Evolutionary conservation across 64 coral and sea anemone species (phyloP).

Genomic region (Pachyseris speciosa): DNA sequence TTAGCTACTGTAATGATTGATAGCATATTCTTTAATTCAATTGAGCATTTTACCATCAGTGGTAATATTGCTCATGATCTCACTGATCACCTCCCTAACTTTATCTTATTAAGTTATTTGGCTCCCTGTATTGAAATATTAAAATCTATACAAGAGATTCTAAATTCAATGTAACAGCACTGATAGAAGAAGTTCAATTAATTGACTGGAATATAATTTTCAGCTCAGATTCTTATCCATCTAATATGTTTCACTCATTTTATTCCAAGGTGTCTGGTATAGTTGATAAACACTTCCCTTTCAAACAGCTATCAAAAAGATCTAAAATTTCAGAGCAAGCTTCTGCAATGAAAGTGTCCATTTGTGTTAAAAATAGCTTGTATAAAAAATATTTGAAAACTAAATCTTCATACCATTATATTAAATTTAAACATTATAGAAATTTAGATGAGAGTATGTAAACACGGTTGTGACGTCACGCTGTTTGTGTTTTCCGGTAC

Average conservation of each 20-base stretch:
- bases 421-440: conserved; percentile 22
- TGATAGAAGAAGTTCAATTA: not conserved
- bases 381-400: conserved; percentile 27
- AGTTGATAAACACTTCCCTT: conserved; percentile 27
- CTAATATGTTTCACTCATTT: not conserved
- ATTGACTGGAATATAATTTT: not conserved
- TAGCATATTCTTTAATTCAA: conserved; percentile 71
- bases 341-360: not conserved
- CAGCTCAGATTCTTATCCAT: not conserved
- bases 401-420: not conserved
- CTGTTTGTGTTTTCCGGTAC: too few relatives aligned
- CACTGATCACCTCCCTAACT: conserved; percentile 64
- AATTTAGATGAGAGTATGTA: too few relatives aligned
- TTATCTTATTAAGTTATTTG: conserved; percentile 23
- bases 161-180: conserved; percentile 15
- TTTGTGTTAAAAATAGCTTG: conserved; percentile 3
- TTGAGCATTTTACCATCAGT: conserved; percentile 6
- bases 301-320: conserved; percentile 14
- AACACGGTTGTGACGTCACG: too few relatives aligned
- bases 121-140: not conserved
- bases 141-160: conserved; percentile 55
- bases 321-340: conserved; percentile 9
- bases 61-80: conserved; percentile 62
- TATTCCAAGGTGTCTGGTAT: not conserved
- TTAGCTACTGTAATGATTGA: too few relatives aligned